Evolutionary conservation across 2,113 vertebrate genomes (phyloP).

Genomic region (Archilochus colubris): DNA sequence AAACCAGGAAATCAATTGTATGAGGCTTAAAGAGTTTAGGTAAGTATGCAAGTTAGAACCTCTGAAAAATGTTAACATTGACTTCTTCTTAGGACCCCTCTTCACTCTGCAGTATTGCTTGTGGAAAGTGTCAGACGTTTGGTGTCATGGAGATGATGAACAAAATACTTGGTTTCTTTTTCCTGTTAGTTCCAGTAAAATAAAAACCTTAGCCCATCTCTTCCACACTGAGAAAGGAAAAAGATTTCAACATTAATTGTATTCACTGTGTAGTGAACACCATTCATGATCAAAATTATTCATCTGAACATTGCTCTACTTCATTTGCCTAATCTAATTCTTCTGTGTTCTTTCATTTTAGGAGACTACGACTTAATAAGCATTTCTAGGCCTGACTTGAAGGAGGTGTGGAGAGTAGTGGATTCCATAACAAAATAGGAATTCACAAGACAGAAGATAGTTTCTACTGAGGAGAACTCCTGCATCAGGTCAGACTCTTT

Average conservation of each 20-base stretch:
- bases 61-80: neutral
- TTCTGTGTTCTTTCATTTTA: neutral
- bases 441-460: neutral
- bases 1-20: neutral
- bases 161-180: neutral
- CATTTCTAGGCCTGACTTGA: neutral
- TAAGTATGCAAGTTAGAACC: neutral
- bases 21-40: neutral
- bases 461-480: neutral
- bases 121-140: neutral
- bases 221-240: neutral
- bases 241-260: neutral
- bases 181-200: neutral
- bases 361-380: neutral
- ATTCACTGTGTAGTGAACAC: neutral
- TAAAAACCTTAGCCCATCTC: neutral
- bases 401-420: neutral
- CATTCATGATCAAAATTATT: neutral
- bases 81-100: neutral
- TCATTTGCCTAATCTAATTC: neutral
- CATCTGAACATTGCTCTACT: neutral
- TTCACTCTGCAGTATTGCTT: neutral
- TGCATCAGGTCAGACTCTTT: neutral
- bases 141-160: neutral
- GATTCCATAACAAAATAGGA: neutral